These are phyloP conservation scores for Turritopsis dohrnii DNA, from an alignment of 30 jellyfish, hydroid and myxozoan genomes.

Conservation along the genomic window DNA sequence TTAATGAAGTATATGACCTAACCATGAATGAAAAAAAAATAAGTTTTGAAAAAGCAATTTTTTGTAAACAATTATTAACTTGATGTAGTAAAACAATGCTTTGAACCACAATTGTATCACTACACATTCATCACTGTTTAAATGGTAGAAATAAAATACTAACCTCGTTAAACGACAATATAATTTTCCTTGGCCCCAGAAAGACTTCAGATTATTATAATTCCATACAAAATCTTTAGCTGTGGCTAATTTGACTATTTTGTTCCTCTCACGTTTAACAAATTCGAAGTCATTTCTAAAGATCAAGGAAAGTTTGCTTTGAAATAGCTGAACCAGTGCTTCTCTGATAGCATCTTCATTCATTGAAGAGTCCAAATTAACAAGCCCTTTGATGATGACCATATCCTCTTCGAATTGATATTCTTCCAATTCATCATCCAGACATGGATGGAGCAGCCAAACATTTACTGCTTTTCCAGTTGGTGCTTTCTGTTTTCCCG, in stretches of 20 bases:
- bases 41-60: background rate
- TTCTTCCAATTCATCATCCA: too few relatives aligned
- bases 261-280: background rate
- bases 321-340: background rate
- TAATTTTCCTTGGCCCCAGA: background rate
- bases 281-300: background rate
- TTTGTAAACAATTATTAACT: background rate
- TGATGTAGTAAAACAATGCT: background rate
- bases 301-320: background rate
- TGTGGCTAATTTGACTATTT: background rate
- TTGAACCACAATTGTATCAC: background rate
- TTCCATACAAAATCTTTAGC: background rate
- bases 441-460: too few relatives aligned
- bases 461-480: too few relatives aligned
- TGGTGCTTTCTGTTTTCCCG: too few relatives aligned
- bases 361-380: background rate
- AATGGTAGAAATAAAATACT: background rate
- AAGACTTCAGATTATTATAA: background rate
- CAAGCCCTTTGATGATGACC: background rate
- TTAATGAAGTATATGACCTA: slow-evolving; percentile 3
- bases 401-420: background rate
- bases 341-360: background rate
- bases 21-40: too few relatives aligned
- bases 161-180: background rate
- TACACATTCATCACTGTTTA: background rate